Conservation (phyloP, 2,113 vertebrate genomes). For the Oophaga pumilio region DNA sequence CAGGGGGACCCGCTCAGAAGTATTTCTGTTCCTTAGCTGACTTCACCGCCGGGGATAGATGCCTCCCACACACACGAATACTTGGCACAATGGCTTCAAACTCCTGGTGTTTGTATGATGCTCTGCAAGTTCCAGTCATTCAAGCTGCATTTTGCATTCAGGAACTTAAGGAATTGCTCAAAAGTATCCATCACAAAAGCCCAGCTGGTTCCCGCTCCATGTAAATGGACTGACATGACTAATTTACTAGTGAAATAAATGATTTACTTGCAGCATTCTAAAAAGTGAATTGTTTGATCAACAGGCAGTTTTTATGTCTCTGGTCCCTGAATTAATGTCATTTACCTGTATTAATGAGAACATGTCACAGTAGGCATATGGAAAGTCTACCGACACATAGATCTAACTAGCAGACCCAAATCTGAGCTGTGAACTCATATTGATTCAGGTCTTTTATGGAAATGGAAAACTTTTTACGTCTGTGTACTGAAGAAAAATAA, state of each 20-base stretch:
- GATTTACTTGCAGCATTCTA: not conserved
- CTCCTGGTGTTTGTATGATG: constrained; percentile 11
- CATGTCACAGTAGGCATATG: not conserved
- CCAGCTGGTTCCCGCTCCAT: not conserved
- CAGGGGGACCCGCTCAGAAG: constrained; percentile 4
- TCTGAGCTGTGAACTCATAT: not conserved
- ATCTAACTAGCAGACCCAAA: not conserved
- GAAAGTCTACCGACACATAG: not conserved
- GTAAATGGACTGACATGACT: constrained; percentile 8
- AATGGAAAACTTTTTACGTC: not conserved
- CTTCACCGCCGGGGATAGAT: constrained; percentile 26
- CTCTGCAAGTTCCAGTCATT: not conserved
- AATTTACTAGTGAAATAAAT: constrained; percentile 8
- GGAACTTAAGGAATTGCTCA: not conserved
- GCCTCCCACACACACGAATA: constrained; percentile 36
- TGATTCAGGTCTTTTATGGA: not conserved
- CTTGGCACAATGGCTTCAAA: constrained; percentile 17
- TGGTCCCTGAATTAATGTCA: not conserved
- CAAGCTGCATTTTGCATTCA: not conserved
- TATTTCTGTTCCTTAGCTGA: not conserved
- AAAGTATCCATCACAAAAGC: constrained; percentile 23
- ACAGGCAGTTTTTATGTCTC: not conserved
- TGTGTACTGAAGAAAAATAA: no score
- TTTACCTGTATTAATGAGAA: not conserved
- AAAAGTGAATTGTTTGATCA: constrained; percentile 13